Conservation (phyloP, 2,797 vertebrate genomes). For the Holocentrus rufus region DNA sequence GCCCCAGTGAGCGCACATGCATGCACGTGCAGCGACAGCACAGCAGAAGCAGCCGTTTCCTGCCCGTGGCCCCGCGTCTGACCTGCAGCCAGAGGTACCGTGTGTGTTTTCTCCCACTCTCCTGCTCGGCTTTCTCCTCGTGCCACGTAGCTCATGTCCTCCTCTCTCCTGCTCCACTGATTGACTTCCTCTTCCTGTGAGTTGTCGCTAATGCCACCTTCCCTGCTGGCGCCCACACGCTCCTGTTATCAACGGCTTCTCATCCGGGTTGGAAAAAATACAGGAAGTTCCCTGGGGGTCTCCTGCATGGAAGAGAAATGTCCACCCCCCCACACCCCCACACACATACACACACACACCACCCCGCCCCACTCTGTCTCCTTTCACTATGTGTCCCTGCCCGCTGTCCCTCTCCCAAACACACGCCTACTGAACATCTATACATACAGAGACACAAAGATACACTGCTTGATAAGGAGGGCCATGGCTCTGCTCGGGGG, state of each 20-base stretch:
- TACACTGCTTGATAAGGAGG: slow-evolving; percentile 48
- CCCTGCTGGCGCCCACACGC: slow-evolving; percentile 72
- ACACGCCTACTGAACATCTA: slow-evolving; percentile 31
- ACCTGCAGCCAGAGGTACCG: slow-evolving; percentile 58
- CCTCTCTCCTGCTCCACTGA: slow-evolving; percentile 62
- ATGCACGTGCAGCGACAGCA: slow-evolving; percentile 43
- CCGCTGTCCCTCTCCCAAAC: not conserved
- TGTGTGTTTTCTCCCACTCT: slow-evolving; percentile 68
- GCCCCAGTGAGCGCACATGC: slow-evolving; percentile 50
- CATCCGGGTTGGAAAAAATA: slow-evolving; percentile 76
- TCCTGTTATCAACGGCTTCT: slow-evolving; percentile 74
- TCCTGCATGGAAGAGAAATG: slow-evolving; percentile 65
- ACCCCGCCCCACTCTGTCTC: slow-evolving; percentile 39
- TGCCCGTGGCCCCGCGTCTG: slow-evolving; percentile 10
- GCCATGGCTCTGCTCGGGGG: slow-evolving; percentile 52
- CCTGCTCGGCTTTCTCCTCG: slow-evolving; percentile 66
- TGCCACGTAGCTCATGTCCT: slow-evolving; percentile 67
- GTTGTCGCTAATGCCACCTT: slow-evolving; percentile 79
- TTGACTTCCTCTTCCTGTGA: slow-evolving; percentile 79
- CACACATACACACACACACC: no score
- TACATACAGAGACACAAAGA: slow-evolving; percentile 7
- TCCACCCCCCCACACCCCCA: slow-evolving; percentile 43
- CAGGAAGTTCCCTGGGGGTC: slow-evolving; percentile 73
- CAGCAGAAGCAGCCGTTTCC: slow-evolving; percentile 25
- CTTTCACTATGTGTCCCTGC: slow-evolving; percentile 1